Evolutionary conservation across 2,888 invertebrate genomes (phyloP), one percentile per base, ranked within the genome.

Genomic region (Thereva nobilitata): DNA sequence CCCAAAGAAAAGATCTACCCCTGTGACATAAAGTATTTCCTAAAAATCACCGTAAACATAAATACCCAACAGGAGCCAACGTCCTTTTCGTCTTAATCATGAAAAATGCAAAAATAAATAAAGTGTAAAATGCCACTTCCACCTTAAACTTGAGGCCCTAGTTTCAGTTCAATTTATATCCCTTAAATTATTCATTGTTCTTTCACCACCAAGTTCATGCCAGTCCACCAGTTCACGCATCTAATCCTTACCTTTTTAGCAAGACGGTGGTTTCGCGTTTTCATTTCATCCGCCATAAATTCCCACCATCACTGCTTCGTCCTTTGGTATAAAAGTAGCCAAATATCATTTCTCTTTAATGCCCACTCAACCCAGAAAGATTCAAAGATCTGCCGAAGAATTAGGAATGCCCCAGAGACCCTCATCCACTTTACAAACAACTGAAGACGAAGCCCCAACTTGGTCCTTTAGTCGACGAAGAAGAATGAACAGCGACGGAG

Each of bases 251-350:
- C n/a, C n/a, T n/a, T n/a, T n/a, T 57, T 44, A 47, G 47, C 10
- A 23, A 9, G 9, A 7, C 37, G 10, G 41, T 12, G 59, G 37
- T 47, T 37, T 59, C 47, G 47, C 47, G n/a, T n/a, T 47, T 47
- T 59, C 59, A 59, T 59, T 59, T 59, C 35, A 45, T 38, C 37
- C 47, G 23, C 41, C 47, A 38, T 59, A 59, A 59, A 59, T 47
- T 59, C 47, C 47, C 42, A 34, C 5, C 45, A 57, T 57, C 42
- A 12, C 44, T 7, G 59, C 38, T 47, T 37, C 47, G 45, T 59
- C 10, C 59, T 38, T 10, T 45, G 45, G 1, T 0, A 38, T 8
- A 57, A 57, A 45, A 59, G 23, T 47, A 59, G 47, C 8, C 38
- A 45, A 59, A 47, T 38, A 59, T 45, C 38, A 59, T 12, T 47